Conservation (phyloP, 2,113 vertebrate species). For the Poecilia latipinna region DNA sequence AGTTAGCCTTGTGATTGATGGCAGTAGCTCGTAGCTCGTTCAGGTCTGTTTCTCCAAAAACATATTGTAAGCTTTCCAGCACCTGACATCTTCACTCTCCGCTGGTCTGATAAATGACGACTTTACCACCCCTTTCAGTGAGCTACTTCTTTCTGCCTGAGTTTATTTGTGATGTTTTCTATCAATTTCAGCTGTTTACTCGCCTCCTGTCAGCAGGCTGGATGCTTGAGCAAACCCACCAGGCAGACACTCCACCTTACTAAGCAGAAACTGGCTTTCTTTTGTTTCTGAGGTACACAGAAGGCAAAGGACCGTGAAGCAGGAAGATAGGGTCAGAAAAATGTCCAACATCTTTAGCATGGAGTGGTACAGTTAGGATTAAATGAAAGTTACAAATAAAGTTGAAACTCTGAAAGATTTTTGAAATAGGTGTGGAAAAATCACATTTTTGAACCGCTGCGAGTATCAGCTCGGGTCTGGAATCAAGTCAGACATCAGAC, state of each 20-base stretch:
- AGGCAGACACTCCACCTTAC: not conserved
- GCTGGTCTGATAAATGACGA: not conserved
- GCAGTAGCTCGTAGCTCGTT: not conserved
- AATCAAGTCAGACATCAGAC: no score
- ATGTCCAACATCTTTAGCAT: no score
- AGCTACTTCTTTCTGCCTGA: not conserved
- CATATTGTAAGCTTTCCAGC: not conserved
- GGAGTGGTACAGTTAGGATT: not conserved
- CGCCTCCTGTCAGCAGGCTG: not conserved
- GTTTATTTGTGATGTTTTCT: not conserved
- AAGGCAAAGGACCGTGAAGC: not conserved
- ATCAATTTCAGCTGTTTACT: not conserved
- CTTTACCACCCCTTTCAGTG: not conserved
- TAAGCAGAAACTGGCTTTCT: not conserved
- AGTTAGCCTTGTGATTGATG: not conserved
- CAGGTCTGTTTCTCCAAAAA: not conserved
- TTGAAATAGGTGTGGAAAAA: no score
- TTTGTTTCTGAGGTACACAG: not conserved
- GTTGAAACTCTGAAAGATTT: no score
- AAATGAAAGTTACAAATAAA: not conserved
- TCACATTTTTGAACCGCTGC: not conserved
- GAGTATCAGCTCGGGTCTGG: not conserved
- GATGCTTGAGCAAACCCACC: not conserved
- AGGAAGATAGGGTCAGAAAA: not conserved
- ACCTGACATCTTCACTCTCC: not conserved